Percentiles rank a stretch among this genome's conserved stretches.
phyloP scores from a whole-genome alignment of 2,797 vertebrate genomes.

The Thaleichthys pacificus region DNA sequence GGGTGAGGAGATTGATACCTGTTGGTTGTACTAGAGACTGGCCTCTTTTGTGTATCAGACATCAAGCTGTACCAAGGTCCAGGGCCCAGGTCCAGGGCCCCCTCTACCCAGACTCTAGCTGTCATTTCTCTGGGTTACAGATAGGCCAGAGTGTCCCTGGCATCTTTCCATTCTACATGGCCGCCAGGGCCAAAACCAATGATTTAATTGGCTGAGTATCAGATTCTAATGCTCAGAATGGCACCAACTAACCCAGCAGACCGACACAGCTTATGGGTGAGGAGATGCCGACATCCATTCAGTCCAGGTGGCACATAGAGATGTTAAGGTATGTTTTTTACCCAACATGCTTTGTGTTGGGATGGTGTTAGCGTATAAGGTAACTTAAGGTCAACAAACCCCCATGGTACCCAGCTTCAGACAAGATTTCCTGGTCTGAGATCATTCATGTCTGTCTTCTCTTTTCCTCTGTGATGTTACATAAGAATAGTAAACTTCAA shows the following conservation, averaged over 20 bases:
- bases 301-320: too few species aligned
- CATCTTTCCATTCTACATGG: neutral
- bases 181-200: neutral
- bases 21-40: too few species aligned
- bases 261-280: neutral
- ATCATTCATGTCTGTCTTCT: neutral
- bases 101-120: too few species aligned
- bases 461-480: slow-evolving; percentile 9
- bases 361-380: too few species aligned
- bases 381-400: too few species aligned
- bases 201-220: slow-evolving; percentile 1
- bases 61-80: neutral
- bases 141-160: neutral
- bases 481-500: slow-evolving; percentile 10
- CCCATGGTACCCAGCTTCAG: neutral
- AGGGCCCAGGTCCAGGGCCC: neutral
- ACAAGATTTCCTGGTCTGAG: neutral
- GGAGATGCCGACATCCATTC: too few species aligned
- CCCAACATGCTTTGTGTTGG: too few species aligned
- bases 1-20: too few species aligned
- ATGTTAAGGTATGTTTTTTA: too few species aligned
- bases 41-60: too few species aligned
- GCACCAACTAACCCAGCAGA: neutral
- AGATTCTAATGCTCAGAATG: neutral
- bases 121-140: neutral